Evolutionary conservation across 2,797 vertebrate genomes (phyloP).

Genomic region (Amblyraja radiata): DNA sequence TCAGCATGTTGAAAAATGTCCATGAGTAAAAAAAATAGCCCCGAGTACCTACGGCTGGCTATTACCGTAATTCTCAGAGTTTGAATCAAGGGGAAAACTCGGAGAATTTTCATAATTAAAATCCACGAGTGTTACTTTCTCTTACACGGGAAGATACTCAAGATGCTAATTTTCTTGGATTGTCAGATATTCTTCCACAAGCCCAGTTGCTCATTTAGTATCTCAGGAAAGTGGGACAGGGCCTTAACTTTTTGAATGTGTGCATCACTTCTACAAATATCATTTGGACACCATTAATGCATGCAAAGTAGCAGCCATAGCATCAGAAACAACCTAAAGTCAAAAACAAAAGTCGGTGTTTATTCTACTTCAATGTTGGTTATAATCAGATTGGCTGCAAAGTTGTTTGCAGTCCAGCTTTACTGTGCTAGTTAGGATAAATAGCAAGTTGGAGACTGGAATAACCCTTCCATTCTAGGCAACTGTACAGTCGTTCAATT

Average conservation of each 20-base stretch:
- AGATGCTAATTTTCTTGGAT: too few relatives aligned
- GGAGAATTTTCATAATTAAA: too few relatives aligned
- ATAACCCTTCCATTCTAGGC: background rate
- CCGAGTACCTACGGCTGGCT: too few relatives aligned
- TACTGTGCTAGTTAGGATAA: background rate
- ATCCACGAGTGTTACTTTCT: too few relatives aligned
- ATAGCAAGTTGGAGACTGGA: background rate
- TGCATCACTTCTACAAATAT: background rate
- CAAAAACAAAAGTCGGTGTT: background rate
- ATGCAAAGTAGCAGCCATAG: background rate
- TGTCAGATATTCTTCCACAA: too few relatives aligned
- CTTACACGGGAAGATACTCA: too few relatives aligned
- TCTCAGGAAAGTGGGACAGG: too few relatives aligned
- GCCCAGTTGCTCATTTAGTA: too few relatives aligned
- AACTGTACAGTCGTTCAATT: background rate
- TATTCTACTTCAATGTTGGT: background rate
- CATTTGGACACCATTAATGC: background rate
- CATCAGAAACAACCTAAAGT: background rate
- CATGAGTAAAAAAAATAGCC: too few relatives aligned
- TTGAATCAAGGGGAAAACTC: too few relatives aligned
- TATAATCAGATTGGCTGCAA: background rate
- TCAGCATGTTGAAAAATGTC: too few relatives aligned
- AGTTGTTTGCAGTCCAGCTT: background rate
- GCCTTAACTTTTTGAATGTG: background rate
- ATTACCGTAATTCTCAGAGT: too few relatives aligned